phyloP scores from a whole-genome alignment of 2,113 vertebrate species.

The Bucco capensis region DNA sequence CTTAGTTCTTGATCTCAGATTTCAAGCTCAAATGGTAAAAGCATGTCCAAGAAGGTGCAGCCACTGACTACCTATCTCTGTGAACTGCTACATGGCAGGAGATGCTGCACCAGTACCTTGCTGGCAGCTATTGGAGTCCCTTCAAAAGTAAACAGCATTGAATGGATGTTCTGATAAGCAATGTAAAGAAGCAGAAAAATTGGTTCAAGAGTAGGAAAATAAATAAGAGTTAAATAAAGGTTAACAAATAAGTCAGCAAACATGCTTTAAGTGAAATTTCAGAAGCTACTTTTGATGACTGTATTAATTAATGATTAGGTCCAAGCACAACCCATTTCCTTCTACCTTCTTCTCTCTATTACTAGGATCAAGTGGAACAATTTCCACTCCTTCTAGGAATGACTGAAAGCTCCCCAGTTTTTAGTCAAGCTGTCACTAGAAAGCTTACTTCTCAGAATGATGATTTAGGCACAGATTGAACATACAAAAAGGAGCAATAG shows the following conservation, averaged over 20 bases:
- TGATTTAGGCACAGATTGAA: background rate
- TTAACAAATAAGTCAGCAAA: background rate
- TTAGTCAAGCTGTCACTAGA: background rate
- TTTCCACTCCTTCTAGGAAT: background rate
- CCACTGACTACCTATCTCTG: background rate
- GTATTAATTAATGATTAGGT: background rate
- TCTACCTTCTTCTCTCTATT: background rate
- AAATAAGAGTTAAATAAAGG: background rate
- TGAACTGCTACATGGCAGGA: background rate
- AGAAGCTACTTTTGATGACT: background rate
- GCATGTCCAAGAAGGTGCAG: background rate
- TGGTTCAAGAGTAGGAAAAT: background rate
- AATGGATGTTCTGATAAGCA: background rate
- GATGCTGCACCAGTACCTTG: background rate
- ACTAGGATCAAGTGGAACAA: background rate
- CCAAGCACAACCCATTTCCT: background rate
- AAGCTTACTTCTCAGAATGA: background rate
- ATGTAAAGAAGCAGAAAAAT: background rate
- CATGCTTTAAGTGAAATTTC: background rate
- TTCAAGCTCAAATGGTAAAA: background rate
- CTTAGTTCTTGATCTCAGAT: background rate
- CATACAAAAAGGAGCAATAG: background rate
- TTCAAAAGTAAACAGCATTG: background rate
- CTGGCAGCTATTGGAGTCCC: background rate
- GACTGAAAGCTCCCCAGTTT: background rate